A percentile compares a stretch with the other conserved stretches of the same genome.
Evolutionary conservation across 1,140 invertebrate genomes (phyloP).

Genomic region (Drosophila ogumai): DNA sequence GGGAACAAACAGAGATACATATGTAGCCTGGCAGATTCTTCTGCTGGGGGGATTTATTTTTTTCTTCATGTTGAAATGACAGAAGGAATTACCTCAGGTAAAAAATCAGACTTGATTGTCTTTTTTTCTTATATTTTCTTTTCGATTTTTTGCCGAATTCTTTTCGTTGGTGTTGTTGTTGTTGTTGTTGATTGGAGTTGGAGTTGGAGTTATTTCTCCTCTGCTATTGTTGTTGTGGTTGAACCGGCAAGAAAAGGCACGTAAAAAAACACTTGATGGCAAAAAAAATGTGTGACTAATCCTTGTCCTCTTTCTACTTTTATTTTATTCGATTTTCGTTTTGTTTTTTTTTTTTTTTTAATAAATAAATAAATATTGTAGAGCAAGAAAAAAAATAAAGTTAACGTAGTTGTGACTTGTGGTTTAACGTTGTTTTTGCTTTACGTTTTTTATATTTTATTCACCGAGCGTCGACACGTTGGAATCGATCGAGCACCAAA

Average conservation of each 20-base stretch:
- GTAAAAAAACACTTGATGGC: slow-evolving; percentile 43
- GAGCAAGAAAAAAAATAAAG: slow-evolving; percentile 45
- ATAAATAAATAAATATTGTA: slow-evolving; percentile 47
- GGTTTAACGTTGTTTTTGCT: slow-evolving; percentile 26
- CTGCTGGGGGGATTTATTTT: not conserved
- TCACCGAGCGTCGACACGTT: slow-evolving; percentile 78
- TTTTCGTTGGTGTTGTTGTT: slow-evolving; percentile 13
- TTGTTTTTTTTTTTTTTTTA: not conserved
- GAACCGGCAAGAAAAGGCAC: slow-evolving; percentile 56
- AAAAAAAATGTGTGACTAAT: slow-evolving; percentile 60
- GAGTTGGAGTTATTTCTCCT: slow-evolving; percentile 9
- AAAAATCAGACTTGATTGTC: slow-evolving; percentile 2
- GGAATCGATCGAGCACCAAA: slow-evolving; percentile 85
- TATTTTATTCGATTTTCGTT: slow-evolving; percentile 12
- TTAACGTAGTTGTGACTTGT: slow-evolving; percentile 27
- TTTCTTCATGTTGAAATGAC: slow-evolving; percentile 29
- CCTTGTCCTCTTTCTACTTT: slow-evolving; percentile 44
- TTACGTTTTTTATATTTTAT: not conserved
- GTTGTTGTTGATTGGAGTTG: slow-evolving; percentile 13
- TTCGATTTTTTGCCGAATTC: slow-evolving; percentile 30
- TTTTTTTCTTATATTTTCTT: not conserved
- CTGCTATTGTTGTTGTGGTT: slow-evolving; percentile 14
- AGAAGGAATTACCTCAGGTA: slow-evolving; percentile 49
- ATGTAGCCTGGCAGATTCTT: slow-evolving; percentile 26
- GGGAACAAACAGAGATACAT: not conserved